Evolutionary conservation across 2,888 invertebrate genomes (phyloP), one percentile per base, ranked within the genome.

Genomic region (Phasia obesa): DNA sequence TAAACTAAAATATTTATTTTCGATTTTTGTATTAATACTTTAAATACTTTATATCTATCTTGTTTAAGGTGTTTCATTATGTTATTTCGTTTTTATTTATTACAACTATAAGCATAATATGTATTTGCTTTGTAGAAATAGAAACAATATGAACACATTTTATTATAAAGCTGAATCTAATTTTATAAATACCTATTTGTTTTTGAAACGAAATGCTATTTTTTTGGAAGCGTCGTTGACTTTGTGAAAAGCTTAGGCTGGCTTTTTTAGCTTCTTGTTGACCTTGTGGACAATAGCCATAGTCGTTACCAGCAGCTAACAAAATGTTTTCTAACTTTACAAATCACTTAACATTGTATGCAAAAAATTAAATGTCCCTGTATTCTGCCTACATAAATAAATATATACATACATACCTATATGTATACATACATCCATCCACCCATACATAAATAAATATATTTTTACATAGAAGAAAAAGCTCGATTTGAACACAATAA

Each of bases 231-330:
- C 35, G 31, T 19, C 49, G 53, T 57, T 62, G 44, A 57, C 25
- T 49, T 42, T 51, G 64, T 35, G 31, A 9, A 69, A 69, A 74
- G 42, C 44, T 76, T 19, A 55, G 44, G n/a, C 59, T 23, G 67
- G 19, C 27, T 55, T 44, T 60, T 81, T 69, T 23, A 81, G 73
- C 55, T 77, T 77, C 77, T 77, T 55, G 81, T 73, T 76, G 53
- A 64, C 81, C 81, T 81, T 81, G 76, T 73, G 51, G 71, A 73
- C 21, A 42, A 65, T 65, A 71, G 21, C 57, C 51, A 51, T 21
- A 21, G 27, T 31, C 51, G 25, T 65, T 65, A 23, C 59, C 57
- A 64, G 74, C 44, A 31, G 21, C 2, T 51, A 7, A 31, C 25
- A 44, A 70, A 79, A 73, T 19, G 73, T 38, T n/a, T 23, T 25